Percentiles rank a stretch among this genome's conserved stretches.
phyloP scores from a whole-genome alignment of 2,797 vertebrate genomes.

The Anniella stebbinsi region DNA sequence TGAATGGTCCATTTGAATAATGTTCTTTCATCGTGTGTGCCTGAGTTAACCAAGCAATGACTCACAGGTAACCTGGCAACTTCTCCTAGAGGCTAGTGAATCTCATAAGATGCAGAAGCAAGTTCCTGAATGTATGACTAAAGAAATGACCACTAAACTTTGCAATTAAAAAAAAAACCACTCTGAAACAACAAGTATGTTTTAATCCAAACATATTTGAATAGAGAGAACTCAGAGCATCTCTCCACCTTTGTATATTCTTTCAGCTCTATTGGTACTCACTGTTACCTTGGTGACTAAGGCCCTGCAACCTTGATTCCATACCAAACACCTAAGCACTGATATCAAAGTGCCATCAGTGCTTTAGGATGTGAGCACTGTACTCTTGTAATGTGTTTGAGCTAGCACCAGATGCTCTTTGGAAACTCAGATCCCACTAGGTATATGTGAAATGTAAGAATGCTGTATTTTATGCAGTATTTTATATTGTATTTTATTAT shows the following conservation, averaged over 20 bases:
- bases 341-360: background rate
- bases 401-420: background rate
- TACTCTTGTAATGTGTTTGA: background rate
- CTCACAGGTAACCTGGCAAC: slow-evolving; percentile 34
- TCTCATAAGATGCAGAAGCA: slow-evolving; percentile 1
- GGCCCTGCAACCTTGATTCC: slow-evolving; percentile 22
- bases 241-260: background rate
- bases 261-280: background rate
- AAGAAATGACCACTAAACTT: slow-evolving; percentile 12
- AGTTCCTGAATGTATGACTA: slow-evolving; percentile 5
- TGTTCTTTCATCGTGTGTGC: slow-evolving; percentile 7
- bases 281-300: slow-evolving; percentile 34
- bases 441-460: background rate
- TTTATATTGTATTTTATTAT: no score
- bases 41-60: slow-evolving; percentile 1
- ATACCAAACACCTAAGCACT: background rate
- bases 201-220: slow-evolving; percentile 17
- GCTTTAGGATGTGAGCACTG: background rate
- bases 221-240: slow-evolving; percentile 7
- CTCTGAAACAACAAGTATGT: background rate
- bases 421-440: background rate
- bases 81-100: slow-evolving; percentile 6
- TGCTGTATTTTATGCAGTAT: no score
- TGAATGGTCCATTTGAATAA: slow-evolving; percentile 14
- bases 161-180: background rate